These are phyloP conservation scores for Gorsachius magnificus DNA, from an alignment of 2,797 vertebrate species.

Conservation along the genomic window DNA sequence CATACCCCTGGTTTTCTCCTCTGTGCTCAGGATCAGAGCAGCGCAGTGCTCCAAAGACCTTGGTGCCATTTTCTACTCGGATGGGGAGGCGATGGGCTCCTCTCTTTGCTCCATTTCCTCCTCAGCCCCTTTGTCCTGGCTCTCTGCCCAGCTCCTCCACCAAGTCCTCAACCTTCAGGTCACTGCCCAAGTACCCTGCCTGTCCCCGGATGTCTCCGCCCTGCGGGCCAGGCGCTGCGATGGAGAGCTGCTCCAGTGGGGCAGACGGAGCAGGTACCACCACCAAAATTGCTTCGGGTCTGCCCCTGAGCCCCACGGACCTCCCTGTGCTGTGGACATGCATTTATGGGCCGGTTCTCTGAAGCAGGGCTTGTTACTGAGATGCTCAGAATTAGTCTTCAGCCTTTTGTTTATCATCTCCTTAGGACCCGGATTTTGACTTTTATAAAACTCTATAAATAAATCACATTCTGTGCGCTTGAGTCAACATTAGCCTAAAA, in stretches of 20 bases:
- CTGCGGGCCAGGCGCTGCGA: fast-evolving
- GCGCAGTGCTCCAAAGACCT: background rate
- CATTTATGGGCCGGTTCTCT: background rate
- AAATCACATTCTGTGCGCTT: slow-evolving; percentile 23
- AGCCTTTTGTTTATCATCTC: background rate
- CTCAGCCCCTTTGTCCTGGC: background rate
- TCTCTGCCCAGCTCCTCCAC: background rate
- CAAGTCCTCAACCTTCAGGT: background rate
- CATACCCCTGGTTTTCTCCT: background rate
- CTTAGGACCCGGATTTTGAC: background rate
- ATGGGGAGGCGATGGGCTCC: fast-evolving
- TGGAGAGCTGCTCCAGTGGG: background rate
- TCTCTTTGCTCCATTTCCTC: background rate
- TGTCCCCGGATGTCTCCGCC: background rate
- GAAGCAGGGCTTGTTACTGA: background rate
- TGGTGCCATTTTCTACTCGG: background rate
- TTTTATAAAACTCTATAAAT: slow-evolving; percentile 17
- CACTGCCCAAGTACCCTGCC: background rate
- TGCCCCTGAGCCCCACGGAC: background rate
- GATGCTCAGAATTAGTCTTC: background rate
- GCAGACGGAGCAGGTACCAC: background rate
- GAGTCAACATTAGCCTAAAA: slow-evolving; percentile 58
- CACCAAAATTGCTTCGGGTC: no score
- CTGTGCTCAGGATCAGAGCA: background rate
- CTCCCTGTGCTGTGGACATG: fast-evolving